Evolutionary conservation across 2,113 vertebrate species (phyloP).

Genomic region (Ptilonorhynchus violaceus): DNA sequence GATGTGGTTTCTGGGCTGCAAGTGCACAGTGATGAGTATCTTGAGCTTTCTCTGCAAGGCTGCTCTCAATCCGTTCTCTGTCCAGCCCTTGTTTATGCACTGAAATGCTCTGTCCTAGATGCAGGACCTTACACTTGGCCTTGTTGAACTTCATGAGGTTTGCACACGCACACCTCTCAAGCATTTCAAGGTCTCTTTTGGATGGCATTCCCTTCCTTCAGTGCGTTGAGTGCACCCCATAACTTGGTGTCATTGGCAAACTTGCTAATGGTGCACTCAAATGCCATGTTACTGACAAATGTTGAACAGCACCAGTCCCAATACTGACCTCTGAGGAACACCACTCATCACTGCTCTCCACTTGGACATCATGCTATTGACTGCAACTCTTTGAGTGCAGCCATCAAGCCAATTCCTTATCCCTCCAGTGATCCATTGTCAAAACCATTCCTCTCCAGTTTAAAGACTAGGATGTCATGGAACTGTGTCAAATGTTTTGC

Average conservation of each 20-base stretch:
- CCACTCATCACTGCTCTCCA: neutral
- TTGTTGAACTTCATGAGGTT: neutral
- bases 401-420: neutral
- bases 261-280: neutral
- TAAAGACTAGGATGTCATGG: neutral
- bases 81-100: neutral
- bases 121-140: neutral
- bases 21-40: neutral
- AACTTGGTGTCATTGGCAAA: neutral
- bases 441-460: neutral
- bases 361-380: accelerated
- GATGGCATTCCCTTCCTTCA: neutral
- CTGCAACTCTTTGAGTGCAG: neutral
- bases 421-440: neutral
- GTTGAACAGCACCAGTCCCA: neutral
- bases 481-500: neutral
- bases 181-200: neutral
- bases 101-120: neutral
- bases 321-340: neutral
- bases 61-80: neutral
- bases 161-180: neutral
- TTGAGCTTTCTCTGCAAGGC: neutral
- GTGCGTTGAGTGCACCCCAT: neutral
- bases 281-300: neutral
- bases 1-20: neutral